These are phyloP conservation scores for Elgaria multicarinata DNA, from an alignment of 2,113 vertebrate genomes.

Conservation along the genomic window DNA sequence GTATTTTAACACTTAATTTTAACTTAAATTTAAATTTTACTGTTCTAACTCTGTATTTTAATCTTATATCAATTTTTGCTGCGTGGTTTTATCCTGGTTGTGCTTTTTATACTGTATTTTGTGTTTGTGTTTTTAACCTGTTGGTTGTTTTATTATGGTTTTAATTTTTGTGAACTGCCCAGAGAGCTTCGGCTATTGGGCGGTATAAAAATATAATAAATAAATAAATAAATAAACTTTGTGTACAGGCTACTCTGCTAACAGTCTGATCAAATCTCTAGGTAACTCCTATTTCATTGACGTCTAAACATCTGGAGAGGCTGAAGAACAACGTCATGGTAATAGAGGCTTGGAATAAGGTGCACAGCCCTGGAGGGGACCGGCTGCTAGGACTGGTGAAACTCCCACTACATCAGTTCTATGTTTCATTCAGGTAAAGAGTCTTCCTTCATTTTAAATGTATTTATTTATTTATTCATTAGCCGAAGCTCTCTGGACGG, in stretches of 20 bases:
- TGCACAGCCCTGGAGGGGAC: slow-evolving; percentile 79
- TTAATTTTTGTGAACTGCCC: too few species aligned
- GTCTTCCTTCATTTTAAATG: slow-evolving; percentile 16
- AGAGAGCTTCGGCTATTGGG: too few species aligned
- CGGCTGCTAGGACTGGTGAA: slow-evolving; percentile 91
- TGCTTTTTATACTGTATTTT: too few species aligned
- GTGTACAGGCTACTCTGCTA: neutral
- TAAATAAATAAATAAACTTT: neutral
- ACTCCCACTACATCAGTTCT: slow-evolving; percentile 96
- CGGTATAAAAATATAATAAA: too few species aligned
- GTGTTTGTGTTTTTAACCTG: too few species aligned
- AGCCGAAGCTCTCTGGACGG: too few species aligned
- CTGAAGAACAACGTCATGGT: slow-evolving; percentile 96
- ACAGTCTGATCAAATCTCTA: slow-evolving; percentile 53
- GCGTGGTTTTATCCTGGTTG: too few species aligned
- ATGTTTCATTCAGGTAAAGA: slow-evolving; percentile 92
- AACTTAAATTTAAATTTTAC: too few species aligned
- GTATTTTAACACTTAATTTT: too few species aligned
- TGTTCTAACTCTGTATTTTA: too few species aligned
- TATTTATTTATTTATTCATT: slow-evolving; percentile 12
- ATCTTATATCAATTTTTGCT: too few species aligned
- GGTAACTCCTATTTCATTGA: slow-evolving; percentile 90
- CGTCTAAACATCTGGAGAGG: slow-evolving; percentile 83
- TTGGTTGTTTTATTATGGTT: too few species aligned
- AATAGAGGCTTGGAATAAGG: slow-evolving; percentile 94